Base-by-base conservation (phyloP, 2,888 invertebrate species). In the Pachymerium ferrugineum region DNA sequence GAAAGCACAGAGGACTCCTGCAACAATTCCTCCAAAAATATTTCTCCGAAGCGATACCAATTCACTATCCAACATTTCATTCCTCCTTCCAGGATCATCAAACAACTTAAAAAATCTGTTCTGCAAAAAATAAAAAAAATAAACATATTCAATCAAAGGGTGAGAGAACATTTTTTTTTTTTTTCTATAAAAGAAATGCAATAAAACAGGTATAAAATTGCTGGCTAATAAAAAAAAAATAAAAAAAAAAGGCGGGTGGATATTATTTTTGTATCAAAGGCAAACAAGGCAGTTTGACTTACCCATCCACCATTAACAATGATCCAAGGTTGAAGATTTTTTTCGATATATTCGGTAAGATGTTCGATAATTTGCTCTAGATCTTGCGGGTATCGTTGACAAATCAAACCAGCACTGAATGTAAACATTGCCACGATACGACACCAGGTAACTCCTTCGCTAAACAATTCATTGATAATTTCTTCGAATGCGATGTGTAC, bases 371-470 rank as follows among this genome's bases (percentile, higher is more conserved):
- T 80, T 70, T 80, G 79, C 75, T 81, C 80, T 8, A 47, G 0
- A 4, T 47, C 47, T 4, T 47, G 16, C 16, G n/a, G 3, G 78
- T 81, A 82, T 74, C 81, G 80, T 3, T 81, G 79, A n/a, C n/a
- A n/a, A 28, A 82, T 80, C 73, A 83, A 77, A 8, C 81, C 80
- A 62, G 82, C 83, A 19, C 81, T 81, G 76, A 84, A 83, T 8
- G 82, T 80, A 77, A 83, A 82, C 74, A 84, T 77, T 29, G 82
- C 83, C 19, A 83, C 82, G 28, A 83, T 78, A 74, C 83, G 76
- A 0, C 83, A 82, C 84, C 84, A 84, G 76, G 81, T 82, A 25
- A 82, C 79, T 54, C 83, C 83, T 74, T 83, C 82, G 73, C 77
- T 78, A 77, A 84, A 84, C 33, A 83, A 77, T 77, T 83, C 83